Evolutionary conservation across 1,140 invertebrate genomes (phyloP).

Genomic region (Drosophila nigromelanica): DNA sequence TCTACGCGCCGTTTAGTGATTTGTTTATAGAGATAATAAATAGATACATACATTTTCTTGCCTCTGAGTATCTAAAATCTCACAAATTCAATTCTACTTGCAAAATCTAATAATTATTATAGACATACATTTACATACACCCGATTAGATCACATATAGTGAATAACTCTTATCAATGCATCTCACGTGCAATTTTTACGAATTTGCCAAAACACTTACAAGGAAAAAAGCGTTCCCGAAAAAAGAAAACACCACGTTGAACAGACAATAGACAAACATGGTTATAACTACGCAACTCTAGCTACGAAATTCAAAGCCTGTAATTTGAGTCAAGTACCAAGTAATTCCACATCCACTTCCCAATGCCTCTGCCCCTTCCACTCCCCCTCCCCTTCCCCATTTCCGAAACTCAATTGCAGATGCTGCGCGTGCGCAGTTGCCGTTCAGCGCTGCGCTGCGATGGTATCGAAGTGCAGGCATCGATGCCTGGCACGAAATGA

Average conservation of each 20-base stretch:
- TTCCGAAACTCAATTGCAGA: conserved; percentile 6
- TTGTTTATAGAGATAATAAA: not conserved
- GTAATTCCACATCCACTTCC: conserved; percentile 36
- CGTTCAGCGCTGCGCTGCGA: conserved; percentile 42
- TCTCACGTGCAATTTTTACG: conserved; percentile 67
- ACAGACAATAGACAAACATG: conserved; percentile 36
- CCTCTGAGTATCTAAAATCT: no score
- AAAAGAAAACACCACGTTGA: conserved; percentile 18
- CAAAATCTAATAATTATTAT: no score
- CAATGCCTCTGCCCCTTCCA: not conserved
- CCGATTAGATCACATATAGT: conserved; percentile 23
- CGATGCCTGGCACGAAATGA: conserved; percentile 72
- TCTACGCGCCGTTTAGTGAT: conserved; percentile 12
- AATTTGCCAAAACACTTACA: conserved; percentile 67
- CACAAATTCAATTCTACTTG: no score
- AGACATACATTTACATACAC: no score
- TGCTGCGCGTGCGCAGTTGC: conserved; percentile 67
- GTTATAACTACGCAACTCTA: conserved; percentile 42
- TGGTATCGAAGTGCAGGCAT: conserved; percentile 58
- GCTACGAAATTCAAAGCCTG: conserved; percentile 20
- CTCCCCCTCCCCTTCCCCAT: not conserved
- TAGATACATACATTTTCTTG: no score
- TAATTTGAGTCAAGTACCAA: conserved; percentile 38
- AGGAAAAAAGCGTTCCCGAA: conserved; percentile 7
- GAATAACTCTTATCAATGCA: conserved; percentile 46